These are phyloP conservation scores for Camponotus fellah DNA, from an alignment of 2,888 invertebrate species.

Conservation along the genomic window DNA sequence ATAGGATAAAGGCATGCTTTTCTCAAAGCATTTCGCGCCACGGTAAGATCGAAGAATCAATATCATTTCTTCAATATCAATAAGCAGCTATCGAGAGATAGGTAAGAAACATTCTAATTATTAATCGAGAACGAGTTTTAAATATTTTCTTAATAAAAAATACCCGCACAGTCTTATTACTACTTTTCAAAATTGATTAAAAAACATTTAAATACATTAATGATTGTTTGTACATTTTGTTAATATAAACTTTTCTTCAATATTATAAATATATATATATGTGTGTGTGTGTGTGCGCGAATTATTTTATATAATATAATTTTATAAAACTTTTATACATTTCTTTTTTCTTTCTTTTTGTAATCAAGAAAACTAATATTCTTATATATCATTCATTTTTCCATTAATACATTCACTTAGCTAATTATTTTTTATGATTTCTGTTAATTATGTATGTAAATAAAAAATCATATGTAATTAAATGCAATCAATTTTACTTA, in stretches of 20 bases:
- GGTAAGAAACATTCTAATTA: slow-evolving; percentile 4
- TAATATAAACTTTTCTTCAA: not conserved
- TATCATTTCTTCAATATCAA: slow-evolving; percentile 36
- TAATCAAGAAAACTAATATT: not conserved
- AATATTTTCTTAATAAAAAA: slow-evolving; percentile 5
- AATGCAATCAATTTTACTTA: not conserved
- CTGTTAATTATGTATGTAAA: not conserved
- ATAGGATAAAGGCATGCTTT: slow-evolving; percentile 40
- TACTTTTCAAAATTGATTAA: not conserved
- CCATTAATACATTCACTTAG: not conserved
- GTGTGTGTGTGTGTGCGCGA: no score
- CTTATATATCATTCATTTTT: not conserved
- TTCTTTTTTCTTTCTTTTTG: not conserved
- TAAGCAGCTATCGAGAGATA: slow-evolving; percentile 21
- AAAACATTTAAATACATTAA: not conserved
- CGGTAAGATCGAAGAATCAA: slow-evolving; percentile 19
- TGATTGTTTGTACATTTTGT: not conserved
- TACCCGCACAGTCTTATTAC: not conserved
- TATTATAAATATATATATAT: not conserved
- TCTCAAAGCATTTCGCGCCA: slow-evolving; percentile 34
- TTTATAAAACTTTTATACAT: not conserved
- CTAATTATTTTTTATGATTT: slow-evolving; percentile 3
- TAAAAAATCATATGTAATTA: not conserved
- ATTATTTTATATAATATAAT: slow-evolving; percentile 3
- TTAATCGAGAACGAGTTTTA: not conserved